Evolutionary conservation across 2,888 invertebrate genomes (phyloP).

Genomic region (Trissolcus brochymenae): DNA sequence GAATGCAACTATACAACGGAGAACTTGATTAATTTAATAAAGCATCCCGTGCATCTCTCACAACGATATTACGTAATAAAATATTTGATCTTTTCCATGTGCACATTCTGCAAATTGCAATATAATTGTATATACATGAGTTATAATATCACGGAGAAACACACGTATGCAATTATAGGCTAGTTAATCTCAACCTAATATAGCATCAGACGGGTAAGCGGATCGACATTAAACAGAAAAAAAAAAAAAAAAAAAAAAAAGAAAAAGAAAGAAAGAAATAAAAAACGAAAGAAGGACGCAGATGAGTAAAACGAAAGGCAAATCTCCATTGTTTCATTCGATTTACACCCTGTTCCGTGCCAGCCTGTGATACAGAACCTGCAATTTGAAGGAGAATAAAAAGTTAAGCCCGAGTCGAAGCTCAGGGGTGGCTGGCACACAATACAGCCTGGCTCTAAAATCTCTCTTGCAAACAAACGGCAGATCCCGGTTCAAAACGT

Average conservation of each 20-base stretch:
- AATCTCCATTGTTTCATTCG: constrained; percentile 73
- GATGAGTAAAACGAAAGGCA: constrained; percentile 58
- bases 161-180: constrained; percentile 60
- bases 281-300: constrained; percentile 51
- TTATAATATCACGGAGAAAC: constrained; percentile 29
- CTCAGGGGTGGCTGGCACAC: constrained; percentile 74
- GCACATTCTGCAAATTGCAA: constrained; percentile 20
- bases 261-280: constrained; percentile 25
- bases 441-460: constrained; percentile 74
- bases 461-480: constrained; percentile 75
- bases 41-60: neutral
- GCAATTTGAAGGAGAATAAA: constrained; percentile 76
- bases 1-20: neutral
- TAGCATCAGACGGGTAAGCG: constrained; percentile 63
- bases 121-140: constrained; percentile 10
- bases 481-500: constrained; percentile 72
- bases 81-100: constrained; percentile 20
- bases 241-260: constrained; percentile 42
- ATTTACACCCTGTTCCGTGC: constrained; percentile 70
- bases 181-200: constrained; percentile 63
- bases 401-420: constrained; percentile 73
- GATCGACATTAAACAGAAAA: constrained; percentile 55
- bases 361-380: constrained; percentile 69
- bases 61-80: constrained; percentile 26
- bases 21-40: constrained; percentile 27